phyloP scores from a whole-genome alignment of 2,797 vertebrate genomes.

The Helarctos malayanus region DNA sequence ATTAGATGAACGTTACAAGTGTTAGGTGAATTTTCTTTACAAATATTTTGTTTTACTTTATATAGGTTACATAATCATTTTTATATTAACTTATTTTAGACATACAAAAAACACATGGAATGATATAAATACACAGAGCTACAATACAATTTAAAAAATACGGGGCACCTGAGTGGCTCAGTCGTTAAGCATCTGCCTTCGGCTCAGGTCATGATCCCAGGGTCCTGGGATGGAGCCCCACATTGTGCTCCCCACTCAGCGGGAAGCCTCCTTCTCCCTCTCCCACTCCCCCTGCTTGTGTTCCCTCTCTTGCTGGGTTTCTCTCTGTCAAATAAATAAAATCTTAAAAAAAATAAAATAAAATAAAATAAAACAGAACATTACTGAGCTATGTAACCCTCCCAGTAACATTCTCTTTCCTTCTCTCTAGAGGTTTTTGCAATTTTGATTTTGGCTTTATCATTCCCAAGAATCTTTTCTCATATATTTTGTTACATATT shows the following conservation, averaged over 20 bases:
- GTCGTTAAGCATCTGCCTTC: no score
- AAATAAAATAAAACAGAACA: neutral
- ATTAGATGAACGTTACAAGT: neutral
- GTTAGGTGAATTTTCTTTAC: neutral
- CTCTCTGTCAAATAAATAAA: no score
- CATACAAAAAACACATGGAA: neutral
- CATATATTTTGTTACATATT: neutral
- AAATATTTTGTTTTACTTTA: neutral
- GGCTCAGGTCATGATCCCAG: no score
- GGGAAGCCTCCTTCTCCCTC: no score
- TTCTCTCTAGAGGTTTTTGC: neutral
- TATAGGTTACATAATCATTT: neutral
- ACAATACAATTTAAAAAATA: neutral
- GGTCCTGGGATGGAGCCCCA: no score
- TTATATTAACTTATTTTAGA: constrained; percentile 22
- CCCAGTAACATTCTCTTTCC: neutral
- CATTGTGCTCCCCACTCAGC: no score
- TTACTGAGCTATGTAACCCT: neutral
- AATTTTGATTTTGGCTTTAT: neutral
- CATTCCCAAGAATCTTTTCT: neutral
- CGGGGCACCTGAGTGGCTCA: no score
- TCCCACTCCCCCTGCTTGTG: no score
- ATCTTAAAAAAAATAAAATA: no score
- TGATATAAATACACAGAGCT: neutral
- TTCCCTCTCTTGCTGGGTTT: no score